Evolutionary conservation across 37 sponge, comb jelly and placozoan species (phyloP), one percentile per base, ranked within the genome.

Genomic region (Crambe crambe): DNA sequence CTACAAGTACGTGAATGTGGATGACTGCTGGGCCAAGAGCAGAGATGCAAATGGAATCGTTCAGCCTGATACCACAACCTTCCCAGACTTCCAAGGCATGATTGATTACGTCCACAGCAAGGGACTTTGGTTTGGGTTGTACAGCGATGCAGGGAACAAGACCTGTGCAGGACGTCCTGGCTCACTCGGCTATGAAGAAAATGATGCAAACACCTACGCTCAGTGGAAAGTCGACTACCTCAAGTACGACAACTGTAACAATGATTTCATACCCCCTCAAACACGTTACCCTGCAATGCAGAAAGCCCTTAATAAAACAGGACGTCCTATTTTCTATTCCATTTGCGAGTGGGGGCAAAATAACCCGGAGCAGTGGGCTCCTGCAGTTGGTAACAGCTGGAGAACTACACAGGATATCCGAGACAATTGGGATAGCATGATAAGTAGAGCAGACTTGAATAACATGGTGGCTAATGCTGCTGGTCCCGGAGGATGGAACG

Each of bases 401-500:
- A 76, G 95, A 9, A 94, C 95, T 15, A 94, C 95, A 22, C 75
- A 73, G 10, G 95, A 94, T 71, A 94, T 94, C 29, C 4, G 36
- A 2, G 91, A 90, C 42, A 64, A 80, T 47, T 94, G 88, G 88
- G 60, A 76, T 35, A 71, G 81, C 58, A 94, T 89, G 83, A 78
- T 86, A 1, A 39, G 10, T 20, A 36, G 78, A 27, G 83, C 79
- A 51, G 87, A 87, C 57, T 26, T 54, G 56, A 94, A 89, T 54
- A 84, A 94, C 21, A 18, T 66, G 27, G 86, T 83, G 88, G 81
- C 77, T 65, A 34, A 56, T 5, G 83, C 80, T 58, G 91, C 91
- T 34, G 88, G 75, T 0, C 95, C 95, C 38, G 90, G 90, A 21
- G 91, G 91, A 0, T 94, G 95, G 95, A 94, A 94, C 56, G 95